Evolutionary conservation across 2,113 vertebrate genomes (phyloP).

Genomic region (Platysteira castanea): DNA sequence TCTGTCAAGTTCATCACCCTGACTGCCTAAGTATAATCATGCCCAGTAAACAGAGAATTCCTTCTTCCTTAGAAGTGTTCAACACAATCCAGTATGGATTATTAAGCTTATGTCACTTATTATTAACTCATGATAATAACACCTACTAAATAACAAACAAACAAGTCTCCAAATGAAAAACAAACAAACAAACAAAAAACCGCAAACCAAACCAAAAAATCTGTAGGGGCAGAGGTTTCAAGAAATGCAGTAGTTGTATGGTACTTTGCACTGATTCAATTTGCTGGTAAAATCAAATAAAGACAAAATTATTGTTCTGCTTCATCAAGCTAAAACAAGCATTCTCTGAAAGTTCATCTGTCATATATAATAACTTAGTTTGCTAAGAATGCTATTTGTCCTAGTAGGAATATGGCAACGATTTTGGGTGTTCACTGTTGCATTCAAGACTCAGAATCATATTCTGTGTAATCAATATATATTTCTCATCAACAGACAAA

Average conservation of each 20-base stretch:
- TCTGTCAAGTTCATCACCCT: background rate
- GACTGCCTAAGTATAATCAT: background rate
- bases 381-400: background rate
- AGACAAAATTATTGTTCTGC: conserved; percentile 12
- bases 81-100: background rate
- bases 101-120: background rate
- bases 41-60: background rate
- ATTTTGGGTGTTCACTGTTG: background rate
- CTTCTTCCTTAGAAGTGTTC: background rate
- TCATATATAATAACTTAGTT: conserved; percentile 1
- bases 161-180: background rate
- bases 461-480: background rate
- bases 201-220: background rate
- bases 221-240: background rate
- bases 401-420: background rate
- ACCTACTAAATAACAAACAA: background rate
- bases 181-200: background rate
- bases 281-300: conserved; percentile 40
- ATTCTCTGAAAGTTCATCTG: conserved; percentile 32
- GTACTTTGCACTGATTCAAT: background rate
- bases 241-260: background rate
- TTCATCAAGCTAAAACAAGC: conserved; percentile 33
- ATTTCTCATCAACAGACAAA: background rate
- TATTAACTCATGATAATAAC: background rate
- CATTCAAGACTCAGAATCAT: background rate